These are phyloP conservation scores for Tachina fera DNA, from an alignment of 2,888 invertebrate species.

Conservation along the genomic window DNA sequence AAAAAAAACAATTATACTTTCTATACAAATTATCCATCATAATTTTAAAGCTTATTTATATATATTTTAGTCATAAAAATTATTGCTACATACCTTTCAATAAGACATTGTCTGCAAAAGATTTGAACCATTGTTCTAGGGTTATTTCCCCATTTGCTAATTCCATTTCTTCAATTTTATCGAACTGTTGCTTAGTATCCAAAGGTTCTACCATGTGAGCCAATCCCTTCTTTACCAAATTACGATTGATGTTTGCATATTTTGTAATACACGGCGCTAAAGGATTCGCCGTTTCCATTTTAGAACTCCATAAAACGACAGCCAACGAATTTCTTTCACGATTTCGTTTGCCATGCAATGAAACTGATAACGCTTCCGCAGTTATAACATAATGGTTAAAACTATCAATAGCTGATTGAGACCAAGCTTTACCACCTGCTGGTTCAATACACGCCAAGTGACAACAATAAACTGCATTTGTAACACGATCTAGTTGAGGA, in stretches of 20 bases:
- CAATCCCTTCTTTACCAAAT: constrained; percentile 87
- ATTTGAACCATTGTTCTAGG: constrained; percentile 73
- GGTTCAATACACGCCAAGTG: constrained; percentile 88
- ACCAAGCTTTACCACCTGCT: constrained; percentile 84
- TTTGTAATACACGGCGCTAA: constrained; percentile 86
- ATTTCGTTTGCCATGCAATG: constrained; percentile 75
- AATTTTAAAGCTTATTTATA: too few relatives aligned
- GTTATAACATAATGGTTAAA: constrained; percentile 84
- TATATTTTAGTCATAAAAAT: neutral
- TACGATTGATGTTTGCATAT: constrained; percentile 87
- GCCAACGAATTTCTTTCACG: constrained; percentile 83
- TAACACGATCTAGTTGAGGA: constrained; percentile 83
- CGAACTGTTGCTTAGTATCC: constrained; percentile 73
- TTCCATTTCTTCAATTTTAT: constrained; percentile 72
- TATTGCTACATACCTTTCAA: constrained; percentile 63
- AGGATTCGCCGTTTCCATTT: constrained; percentile 86
- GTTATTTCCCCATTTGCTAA: constrained; percentile 73
- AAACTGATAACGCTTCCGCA: constrained; percentile 78
- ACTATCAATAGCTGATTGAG: constrained; percentile 84
- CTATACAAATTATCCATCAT: too few relatives aligned
- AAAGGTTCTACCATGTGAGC: constrained; percentile 82
- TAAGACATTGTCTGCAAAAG: constrained; percentile 59
- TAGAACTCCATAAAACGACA: constrained; percentile 87
- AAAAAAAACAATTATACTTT: too few relatives aligned
- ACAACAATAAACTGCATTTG: constrained; percentile 86